Evolutionary conservation across 2,888 invertebrate genomes (phyloP).

Genomic region (Elysia crispata): DNA sequence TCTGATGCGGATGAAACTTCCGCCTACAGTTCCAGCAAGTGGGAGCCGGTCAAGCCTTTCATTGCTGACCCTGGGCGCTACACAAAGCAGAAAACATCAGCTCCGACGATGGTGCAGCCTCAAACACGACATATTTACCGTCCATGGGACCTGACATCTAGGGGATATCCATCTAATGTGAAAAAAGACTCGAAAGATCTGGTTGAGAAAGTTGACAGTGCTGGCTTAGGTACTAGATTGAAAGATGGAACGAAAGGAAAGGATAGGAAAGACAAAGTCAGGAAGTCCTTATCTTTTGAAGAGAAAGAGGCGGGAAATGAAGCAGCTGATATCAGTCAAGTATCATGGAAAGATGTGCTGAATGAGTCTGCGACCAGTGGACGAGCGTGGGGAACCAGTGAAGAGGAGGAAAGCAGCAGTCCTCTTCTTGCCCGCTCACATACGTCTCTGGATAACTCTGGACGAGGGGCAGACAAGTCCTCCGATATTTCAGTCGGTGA

Average conservation of each 20-base stretch:
- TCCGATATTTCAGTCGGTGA: slow-evolving; percentile 11
- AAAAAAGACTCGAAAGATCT: neutral
- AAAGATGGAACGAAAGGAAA: slow-evolving; percentile 50
- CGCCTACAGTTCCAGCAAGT: neutral
- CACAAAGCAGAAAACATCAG: too few relatives aligned
- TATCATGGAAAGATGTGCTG: slow-evolving; percentile 38
- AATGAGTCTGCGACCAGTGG: slow-evolving; percentile 27
- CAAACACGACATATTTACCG: neutral
- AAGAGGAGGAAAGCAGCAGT: slow-evolving; percentile 62
- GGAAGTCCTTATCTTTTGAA: slow-evolving; percentile 67
- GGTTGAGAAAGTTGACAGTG: neutral
- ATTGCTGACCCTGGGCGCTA: neutral
- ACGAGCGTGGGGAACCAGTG: slow-evolving; percentile 51
- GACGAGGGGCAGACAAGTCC: neutral
- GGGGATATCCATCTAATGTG: neutral
- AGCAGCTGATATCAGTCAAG: slow-evolving; percentile 46
- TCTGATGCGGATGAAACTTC: neutral
- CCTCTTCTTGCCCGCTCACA: slow-evolving; percentile 55
- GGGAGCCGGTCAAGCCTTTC: slow-evolving; percentile 26
- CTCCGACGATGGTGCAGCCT: too few relatives aligned
- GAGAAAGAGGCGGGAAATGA: slow-evolving; percentile 53
- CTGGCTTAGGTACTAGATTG: neutral
- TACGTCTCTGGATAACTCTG: neutral
- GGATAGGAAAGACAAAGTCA: slow-evolving; percentile 61
- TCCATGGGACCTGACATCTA: neutral